A percentile compares a stretch with the other conserved stretches of the same genome.
phyloP scores from a whole-genome alignment of 2,888 invertebrate genomes.

The Amorpha juglandis region DNA sequence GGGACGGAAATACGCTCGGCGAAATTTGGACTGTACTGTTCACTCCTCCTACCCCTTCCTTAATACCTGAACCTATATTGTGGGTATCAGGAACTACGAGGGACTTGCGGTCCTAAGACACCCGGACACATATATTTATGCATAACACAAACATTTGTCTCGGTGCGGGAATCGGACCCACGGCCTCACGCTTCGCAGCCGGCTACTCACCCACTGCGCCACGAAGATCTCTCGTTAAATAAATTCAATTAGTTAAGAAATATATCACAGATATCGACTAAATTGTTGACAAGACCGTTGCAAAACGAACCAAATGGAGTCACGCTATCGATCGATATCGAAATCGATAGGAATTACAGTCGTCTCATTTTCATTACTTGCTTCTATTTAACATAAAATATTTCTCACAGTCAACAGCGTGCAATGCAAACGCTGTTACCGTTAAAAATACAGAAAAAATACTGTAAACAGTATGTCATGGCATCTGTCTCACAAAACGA shows the following conservation, averaged over 20 bases:
- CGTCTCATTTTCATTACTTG: constrained; percentile 1
- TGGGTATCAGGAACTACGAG: no score
- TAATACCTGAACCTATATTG: no score
- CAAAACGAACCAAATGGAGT: constrained; percentile 17
- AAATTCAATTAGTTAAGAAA: constrained; percentile 1
- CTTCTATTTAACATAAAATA: background rate
- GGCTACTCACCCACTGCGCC: no score
- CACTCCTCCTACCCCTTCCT: no score
- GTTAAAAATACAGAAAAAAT: constrained; percentile 55
- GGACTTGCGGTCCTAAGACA: no score
- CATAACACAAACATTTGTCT: no score
- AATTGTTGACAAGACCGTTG: constrained; percentile 14
- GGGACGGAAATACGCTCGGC: no score
- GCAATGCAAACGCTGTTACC: constrained; percentile 20
- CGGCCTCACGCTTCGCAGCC: no score
- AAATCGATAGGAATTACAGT: background rate
- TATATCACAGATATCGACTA: background rate
- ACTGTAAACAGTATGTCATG: constrained; percentile 64
- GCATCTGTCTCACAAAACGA: constrained; percentile 56
- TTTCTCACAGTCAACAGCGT: background rate
- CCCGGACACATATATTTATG: no score
- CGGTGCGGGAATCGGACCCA: no score
- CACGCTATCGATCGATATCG: no score
- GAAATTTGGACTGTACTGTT: no score
- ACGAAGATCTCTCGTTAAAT: background rate